Percentiles rank a stretch among this genome's conserved stretches.
phyloP scores from a whole-genome alignment of 2,113 vertebrate species.

The Lampris incognitus region DNA sequence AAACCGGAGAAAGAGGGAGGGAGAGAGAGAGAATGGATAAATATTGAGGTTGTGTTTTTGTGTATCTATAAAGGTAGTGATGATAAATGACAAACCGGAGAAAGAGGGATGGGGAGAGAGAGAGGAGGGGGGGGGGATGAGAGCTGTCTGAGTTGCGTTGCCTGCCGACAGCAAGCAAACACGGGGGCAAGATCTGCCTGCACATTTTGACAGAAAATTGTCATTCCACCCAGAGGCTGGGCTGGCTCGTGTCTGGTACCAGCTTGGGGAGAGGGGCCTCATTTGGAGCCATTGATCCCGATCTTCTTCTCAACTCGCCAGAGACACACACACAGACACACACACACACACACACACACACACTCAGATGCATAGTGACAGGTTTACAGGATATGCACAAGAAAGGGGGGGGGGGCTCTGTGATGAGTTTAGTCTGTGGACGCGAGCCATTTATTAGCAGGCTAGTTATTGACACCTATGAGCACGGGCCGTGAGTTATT shows the following conservation, averaged over 20 bases:
- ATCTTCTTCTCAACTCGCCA: neutral
- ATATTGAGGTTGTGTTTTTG: no score
- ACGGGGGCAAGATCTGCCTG: conserved; percentile 51
- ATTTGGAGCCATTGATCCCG: conserved; percentile 57
- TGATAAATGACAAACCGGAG: neutral
- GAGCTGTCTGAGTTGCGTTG: conserved; percentile 39
- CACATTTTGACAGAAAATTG: conserved; percentile 60
- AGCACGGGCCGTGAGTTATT: conserved; percentile 1
- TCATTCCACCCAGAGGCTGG: conserved; percentile 62
- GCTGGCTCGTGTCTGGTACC: conserved; percentile 37
- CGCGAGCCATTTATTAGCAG: conserved; percentile 2
- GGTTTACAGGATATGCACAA: conserved; percentile 30
- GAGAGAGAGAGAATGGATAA: neutral
- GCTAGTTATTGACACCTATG: conserved; percentile 19
- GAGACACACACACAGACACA: neutral
- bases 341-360: neutral
- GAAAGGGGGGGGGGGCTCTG: conserved; percentile 27
- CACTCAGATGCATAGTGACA: neutral
- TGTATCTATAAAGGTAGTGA: neutral
- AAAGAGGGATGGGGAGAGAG: neutral
- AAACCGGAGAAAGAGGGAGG: conserved; percentile 20
- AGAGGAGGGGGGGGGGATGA: conserved; percentile 8
- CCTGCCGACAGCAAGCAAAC: conserved; percentile 26
- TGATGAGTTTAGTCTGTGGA: neutral
- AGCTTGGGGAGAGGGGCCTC: conserved; percentile 44